phyloP scores from a whole-genome alignment of 2,797 vertebrate genomes.

The Tragopan temminckii region DNA sequence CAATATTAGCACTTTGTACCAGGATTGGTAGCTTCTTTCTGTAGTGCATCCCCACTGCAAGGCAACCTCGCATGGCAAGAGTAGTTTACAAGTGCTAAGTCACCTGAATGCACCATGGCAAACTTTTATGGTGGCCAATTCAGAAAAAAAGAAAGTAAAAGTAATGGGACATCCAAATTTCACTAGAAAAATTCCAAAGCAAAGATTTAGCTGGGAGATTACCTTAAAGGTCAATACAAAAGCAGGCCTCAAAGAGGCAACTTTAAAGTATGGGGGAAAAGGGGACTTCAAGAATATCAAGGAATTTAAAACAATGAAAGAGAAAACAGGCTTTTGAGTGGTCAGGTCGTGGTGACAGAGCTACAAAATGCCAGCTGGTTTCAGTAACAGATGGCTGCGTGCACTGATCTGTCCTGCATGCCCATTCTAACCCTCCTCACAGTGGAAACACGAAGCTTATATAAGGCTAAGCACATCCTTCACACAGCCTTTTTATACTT shows the following conservation, averaged over 20 bases:
- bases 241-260: background rate
- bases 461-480: background rate
- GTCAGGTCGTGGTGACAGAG: slow-evolving; percentile 33
- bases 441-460: slow-evolving; percentile 47
- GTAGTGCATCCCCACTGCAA: background rate
- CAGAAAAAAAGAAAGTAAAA: slow-evolving; percentile 10
- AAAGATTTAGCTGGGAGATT: slow-evolving; percentile 17
- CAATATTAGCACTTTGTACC: background rate
- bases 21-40: background rate
- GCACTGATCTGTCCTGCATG: slow-evolving; percentile 34
- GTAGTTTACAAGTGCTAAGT: background rate
- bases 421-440: slow-evolving; percentile 53
- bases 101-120: background rate
- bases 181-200: slow-evolving; percentile 7
- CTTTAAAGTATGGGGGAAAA: slow-evolving; percentile 13
- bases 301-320: background rate
- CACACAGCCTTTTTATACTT: background rate
- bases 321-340: slow-evolving; percentile 24
- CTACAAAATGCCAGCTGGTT: slow-evolving; percentile 64
- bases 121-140: background rate
- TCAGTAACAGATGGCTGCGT: slow-evolving; percentile 56
- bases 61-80: background rate
- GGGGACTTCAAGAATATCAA: slow-evolving; percentile 23
- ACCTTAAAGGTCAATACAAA: slow-evolving; percentile 43
- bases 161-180: slow-evolving; percentile 32